Base-by-base conservation (phyloP, 2,888 invertebrate genomes). In the Drosophila fulvimacula region DNA sequence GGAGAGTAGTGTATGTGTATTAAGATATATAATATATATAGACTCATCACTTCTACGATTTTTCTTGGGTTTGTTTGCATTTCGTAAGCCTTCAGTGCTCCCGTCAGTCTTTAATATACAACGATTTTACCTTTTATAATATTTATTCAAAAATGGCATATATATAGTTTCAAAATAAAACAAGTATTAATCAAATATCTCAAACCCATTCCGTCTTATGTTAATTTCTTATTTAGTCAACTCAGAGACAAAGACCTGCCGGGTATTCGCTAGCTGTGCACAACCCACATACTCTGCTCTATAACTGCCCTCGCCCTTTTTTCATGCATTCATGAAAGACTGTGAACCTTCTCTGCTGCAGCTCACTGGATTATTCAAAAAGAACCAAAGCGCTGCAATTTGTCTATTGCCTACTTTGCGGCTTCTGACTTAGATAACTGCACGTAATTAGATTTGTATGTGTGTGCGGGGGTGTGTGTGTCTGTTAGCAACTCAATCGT, bases 381-480 rank as follows among this genome's bases (percentile, higher is more conserved):
- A 48, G 5, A n/a, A 19, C 10, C 34, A 19, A 32, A 34, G 13
- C 34, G 27, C 27, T 41, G 52, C 62, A 41, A 27, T 63, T 68
- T 67, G 52, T 67, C 41, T 57, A 44, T 61, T 68, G 68, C 64
- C 58, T 64, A 58, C 74, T 81, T 65, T 64, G 46, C 4, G 38
- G 64, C 55, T 48, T 17, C n/a, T 24, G 49, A 27, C 55, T 59
- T 75, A 72, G 71, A 82, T 71, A 76, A 82, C 63, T 41, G 61
- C 59, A 57, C 64, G 70, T 86, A 80, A 86, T 83, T 88, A 79
- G 59, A 68, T 82, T 53, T 60, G 56, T 19, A 5, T 44, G 52
- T 36, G 17, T 42, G 24, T 15, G 24, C 46, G 52, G 17, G 48
- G 2, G 56, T 19, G 36, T 34, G 34, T 49, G 44, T 6, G 52